Conservation (phyloP, 2,113 vertebrate species). For the Psettodes erumei region DNA sequence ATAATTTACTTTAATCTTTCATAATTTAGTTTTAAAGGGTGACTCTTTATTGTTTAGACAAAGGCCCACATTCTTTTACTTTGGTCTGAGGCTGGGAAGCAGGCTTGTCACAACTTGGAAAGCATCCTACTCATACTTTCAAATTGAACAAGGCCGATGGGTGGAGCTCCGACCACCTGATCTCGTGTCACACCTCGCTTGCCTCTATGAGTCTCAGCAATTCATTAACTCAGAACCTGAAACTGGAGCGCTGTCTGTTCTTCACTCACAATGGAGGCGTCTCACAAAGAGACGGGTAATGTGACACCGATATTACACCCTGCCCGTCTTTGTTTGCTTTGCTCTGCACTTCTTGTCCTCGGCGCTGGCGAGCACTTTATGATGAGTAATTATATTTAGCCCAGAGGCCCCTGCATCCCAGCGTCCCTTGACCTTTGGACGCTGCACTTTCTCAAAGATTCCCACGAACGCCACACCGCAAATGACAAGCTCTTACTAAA, state of each 20-base stretch:
- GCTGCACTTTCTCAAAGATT: conserved; percentile 32
- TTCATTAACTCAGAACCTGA: conserved; percentile 13
- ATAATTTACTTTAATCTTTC: not conserved
- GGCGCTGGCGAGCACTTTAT: conserved; percentile 11
- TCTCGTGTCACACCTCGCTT: not conserved
- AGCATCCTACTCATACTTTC: not conserved
- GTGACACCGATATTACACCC: conserved; percentile 34
- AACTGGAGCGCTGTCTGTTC: conserved; percentile 14
- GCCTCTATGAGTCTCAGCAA: conserved; percentile 10
- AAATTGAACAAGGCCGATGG: conserved; percentile 17
- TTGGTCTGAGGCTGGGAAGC: not conserved
- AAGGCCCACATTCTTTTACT: not conserved
- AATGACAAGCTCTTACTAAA: conserved; percentile 52
- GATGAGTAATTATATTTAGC: conserved; percentile 39
- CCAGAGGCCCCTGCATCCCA: conserved; percentile 18
- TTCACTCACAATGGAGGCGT: not conserved
- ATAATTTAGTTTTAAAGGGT: not conserved
- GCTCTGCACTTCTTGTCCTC: not conserved
- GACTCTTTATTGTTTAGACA: not conserved
- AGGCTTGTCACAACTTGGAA: conserved; percentile 48
- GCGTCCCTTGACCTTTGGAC: conserved; percentile 45
- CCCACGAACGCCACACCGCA: conserved; percentile 37
- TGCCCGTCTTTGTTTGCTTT: conserved; percentile 40
- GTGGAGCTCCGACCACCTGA: conserved; percentile 47
- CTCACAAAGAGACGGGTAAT: conserved; percentile 30